Evolutionary conservation across 2,888 invertebrate genomes (phyloP).

Genomic region (Trichopria drosophilae): DNA sequence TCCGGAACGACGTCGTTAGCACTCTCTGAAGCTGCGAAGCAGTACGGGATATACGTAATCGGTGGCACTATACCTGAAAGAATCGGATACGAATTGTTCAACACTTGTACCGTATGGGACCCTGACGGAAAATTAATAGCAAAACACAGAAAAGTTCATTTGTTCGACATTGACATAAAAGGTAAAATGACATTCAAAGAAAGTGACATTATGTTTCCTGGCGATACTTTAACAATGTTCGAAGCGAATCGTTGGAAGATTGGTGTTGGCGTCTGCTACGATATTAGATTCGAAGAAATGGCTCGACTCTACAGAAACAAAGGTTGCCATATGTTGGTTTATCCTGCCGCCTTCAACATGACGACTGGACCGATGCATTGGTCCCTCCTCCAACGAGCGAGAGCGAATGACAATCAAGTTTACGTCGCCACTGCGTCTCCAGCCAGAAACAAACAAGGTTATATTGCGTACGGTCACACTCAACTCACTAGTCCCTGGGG

Average conservation of each 20-base stretch:
- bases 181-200: constrained; percentile 91
- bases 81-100: constrained; percentile 70
- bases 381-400: constrained; percentile 78
- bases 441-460: constrained; percentile 75
- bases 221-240: constrained; percentile 74
- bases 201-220: constrained; percentile 80
- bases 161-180: constrained; percentile 95
- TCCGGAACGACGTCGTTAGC: constrained; percentile 73
- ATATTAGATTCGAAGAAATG: constrained; percentile 88
- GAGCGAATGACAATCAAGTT: constrained; percentile 88
- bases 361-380: constrained; percentile 94
- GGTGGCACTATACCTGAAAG: constrained; percentile 91
- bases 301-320: constrained; percentile 71
- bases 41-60: constrained; percentile 76
- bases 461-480: constrained; percentile 89
- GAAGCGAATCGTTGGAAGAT: constrained; percentile 73
- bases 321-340: constrained; percentile 80
- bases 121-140: constrained; percentile 76
- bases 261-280: constrained; percentile 94
- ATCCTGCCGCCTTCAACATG: constrained; percentile 96
- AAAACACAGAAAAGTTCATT: constrained; percentile 86
- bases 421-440: constrained; percentile 85
- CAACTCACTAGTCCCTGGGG: constrained; percentile 85
- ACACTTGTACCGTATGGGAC: constrained; percentile 87
- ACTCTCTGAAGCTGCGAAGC: constrained; percentile 75